These are phyloP conservation scores for Lepeophtheirus nordmannii DNA, from an alignment of 2,888 invertebrate genomes.

Conservation along the genomic window DNA sequence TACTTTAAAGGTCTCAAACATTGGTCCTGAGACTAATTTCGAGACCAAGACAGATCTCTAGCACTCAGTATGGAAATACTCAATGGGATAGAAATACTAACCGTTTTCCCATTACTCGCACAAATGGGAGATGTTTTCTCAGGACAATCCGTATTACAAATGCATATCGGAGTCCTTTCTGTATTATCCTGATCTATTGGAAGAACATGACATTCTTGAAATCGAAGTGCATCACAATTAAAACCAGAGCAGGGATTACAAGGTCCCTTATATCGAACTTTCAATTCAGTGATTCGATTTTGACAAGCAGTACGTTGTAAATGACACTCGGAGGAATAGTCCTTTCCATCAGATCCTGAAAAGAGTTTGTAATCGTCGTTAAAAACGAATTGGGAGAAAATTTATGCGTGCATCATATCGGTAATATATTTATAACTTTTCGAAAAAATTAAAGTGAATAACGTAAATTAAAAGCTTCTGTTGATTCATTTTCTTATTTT, in stretches of 20 bases:
- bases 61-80: too few relatives aligned
- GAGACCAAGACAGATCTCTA: too few relatives aligned
- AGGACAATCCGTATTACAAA: conserved; percentile 4
- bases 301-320: conserved; percentile 10
- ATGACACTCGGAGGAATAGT: conserved; percentile 38
- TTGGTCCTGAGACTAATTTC: too few relatives aligned
- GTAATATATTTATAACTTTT: too few relatives aligned
- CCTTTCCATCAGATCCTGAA: conserved; percentile 58
- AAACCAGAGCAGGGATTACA: conserved; percentile 18
- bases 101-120: conserved; percentile 19
- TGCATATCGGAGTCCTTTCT: conserved; percentile 3
- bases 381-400: too few relatives aligned
- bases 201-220: conserved; percentile 12
- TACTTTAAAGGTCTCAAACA: too few relatives aligned
- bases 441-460: too few relatives aligned
- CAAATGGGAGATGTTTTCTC: conserved; percentile 10
- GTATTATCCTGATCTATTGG: not conserved
- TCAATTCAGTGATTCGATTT: not conserved
- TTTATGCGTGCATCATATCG: too few relatives aligned
- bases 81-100: too few relatives aligned
- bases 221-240: not conserved
- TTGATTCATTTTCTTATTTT: too few relatives aligned
- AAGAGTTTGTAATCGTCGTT: conserved; percentile 40
- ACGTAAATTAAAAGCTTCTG: too few relatives aligned
- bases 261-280: not conserved